Conservation (phyloP, 2,113 vertebrate genomes). For the Poeciliopsis occidentalis region DNA sequence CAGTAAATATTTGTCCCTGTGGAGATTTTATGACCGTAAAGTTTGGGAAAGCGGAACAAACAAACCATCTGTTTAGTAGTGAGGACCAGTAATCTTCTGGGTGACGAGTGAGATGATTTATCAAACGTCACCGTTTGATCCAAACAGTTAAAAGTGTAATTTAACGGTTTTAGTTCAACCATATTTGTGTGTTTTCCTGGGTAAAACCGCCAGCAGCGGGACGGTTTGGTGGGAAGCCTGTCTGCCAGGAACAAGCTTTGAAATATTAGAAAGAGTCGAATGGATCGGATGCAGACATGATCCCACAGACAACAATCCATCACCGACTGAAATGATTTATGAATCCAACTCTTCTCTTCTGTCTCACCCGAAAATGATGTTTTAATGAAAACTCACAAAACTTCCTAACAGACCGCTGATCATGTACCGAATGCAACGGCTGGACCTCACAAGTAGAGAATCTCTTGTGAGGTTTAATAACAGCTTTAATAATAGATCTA, state of each 20-base stretch:
- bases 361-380: slow-evolving; percentile 24
- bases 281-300: slow-evolving; percentile 40
- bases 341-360: slow-evolving; percentile 56
- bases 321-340: slow-evolving; percentile 41
- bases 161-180: slow-evolving; percentile 2
- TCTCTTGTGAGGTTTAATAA: not conserved
- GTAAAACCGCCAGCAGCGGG: slow-evolving; percentile 23
- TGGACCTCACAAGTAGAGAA: not conserved
- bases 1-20: slow-evolving; percentile 30
- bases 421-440: not conserved
- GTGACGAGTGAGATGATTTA: slow-evolving; percentile 2
- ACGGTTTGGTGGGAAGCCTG: slow-evolving; percentile 41
- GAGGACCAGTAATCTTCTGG: slow-evolving; percentile 18
- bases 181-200: not conserved
- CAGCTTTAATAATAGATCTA: not conserved
- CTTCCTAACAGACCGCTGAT: not conserved
- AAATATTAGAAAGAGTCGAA: slow-evolving; percentile 60
- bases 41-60: slow-evolving; percentile 23
- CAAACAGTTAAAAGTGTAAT: slow-evolving; percentile 20
- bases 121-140: slow-evolving; percentile 21
- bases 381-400: slow-evolving; percentile 1
- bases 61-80: slow-evolving; percentile 46
- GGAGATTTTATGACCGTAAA: slow-evolving; percentile 27
- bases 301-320: slow-evolving; percentile 58
- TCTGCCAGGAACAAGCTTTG: slow-evolving; percentile 59